Base-by-base conservation (phyloP, 2,113 vertebrate species). In the Phylloscopus trochiloides region DNA sequence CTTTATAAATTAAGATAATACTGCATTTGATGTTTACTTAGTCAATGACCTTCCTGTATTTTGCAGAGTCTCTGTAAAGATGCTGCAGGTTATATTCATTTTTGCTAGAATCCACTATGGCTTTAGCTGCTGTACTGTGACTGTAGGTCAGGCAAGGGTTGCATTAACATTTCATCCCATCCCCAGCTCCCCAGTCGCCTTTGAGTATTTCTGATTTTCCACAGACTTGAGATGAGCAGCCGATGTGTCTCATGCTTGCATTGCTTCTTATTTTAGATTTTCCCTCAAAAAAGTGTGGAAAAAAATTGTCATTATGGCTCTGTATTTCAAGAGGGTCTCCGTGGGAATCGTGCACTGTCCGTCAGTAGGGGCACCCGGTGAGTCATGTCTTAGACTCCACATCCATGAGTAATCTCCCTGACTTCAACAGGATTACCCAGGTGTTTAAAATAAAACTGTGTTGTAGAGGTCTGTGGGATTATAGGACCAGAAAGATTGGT, bases 401-500 rank as follows among this genome's bases (percentile, higher is more conserved):
- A 2, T 59, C 83, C 16, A 0, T 43, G 21, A 85, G 67, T 88
- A 89, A 94, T 78, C 78, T 78, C 54, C 29, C 58, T 55, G 68
- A 79, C 77, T 96, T 92, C 82, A 91, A 75, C 76, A 87, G 82
- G 84, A 88, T 94, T 93, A 87, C 62, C 67, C 52, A 80, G 55
- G 89, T 95, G 92, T 92, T 97, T 88, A 90, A 94, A 94, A 90
- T 92, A 91, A 94, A 88, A 36, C 89, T 45, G 17, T 42, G 52
- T 73, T 92, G 43, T 82, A 87, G 94, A 95, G 61, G 80, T 71
- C 84, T 66, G 58, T 2, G 18, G 84, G 89, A 92, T 96, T 93
- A 90, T 15, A 86, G 65, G 52, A 78, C 87, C 86, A 66, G 62
- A 63, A 91, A 63, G 65, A 89, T 86, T 6, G 40, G 85, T 86